Evolutionary conservation across 2,797 vertebrate genomes (phyloP), one percentile per base, ranked within the genome.

Genomic region (Sebastes itinus): DNA sequence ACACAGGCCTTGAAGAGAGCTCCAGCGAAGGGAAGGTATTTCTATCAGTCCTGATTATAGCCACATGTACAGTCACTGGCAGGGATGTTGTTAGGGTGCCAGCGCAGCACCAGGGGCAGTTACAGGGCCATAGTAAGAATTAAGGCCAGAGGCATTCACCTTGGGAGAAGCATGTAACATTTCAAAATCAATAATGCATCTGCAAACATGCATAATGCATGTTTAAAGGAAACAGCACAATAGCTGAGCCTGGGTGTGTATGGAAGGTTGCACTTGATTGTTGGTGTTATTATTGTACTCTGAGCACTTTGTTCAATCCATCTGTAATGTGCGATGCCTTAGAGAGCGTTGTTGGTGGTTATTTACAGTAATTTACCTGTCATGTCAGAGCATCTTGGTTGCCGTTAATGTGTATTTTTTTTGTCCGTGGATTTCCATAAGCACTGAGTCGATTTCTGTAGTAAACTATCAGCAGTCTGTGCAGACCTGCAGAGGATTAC

Each of bases 151-250:
- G 28, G 49, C 62, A 70, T 67, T 65, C 28, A 71, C 3, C 38
- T 32, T 58, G 3, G 18, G 66, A 6, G 10, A 71, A 71, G 75
- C 5, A 59, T 23, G 13, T 25, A 62, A 61, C 46, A 74, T 71
- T 73, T 85, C 6, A 33, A 80, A 84, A 81, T 81, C 72, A 78
- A 84, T 88, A 72, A 63, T 42, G 32, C 61, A 60, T 55, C 72
- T 75, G 55, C 4, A 6, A 33, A 67, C 78, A 59, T 73, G 59
- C 70, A 77, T 79, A 55, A 84, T 85, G 33, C 33, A 60, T 80
- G 20, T 73, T 30, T 60, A 77, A 70, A 56, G 63, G 28, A 78
- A 81, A 46, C 27, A 64, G 18, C 38, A 30, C 33, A 56, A 32
- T 22, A 73, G 60, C 54, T 59, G 68, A 65, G 30, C 46, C 27